Percentiles rank a stretch among this genome's conserved stretches.
Evolutionary conservation across 2,888 invertebrate species (phyloP).

Genomic region (Charanyca ferruginea): DNA sequence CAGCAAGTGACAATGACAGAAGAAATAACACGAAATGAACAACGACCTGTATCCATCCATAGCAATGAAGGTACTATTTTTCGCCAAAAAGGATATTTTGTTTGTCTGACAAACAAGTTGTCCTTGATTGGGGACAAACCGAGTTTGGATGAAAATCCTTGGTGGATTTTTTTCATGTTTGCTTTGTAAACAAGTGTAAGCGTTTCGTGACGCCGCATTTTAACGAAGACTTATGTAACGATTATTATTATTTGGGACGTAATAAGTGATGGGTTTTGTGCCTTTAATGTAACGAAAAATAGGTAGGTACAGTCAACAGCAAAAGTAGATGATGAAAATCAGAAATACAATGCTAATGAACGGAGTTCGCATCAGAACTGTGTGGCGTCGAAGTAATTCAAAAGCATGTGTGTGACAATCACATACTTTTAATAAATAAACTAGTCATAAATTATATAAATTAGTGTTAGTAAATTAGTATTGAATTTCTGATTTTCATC

Average conservation of each 20-base stretch:
- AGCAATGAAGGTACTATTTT: conserved; percentile 25
- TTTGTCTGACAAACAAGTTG: conserved; percentile 57
- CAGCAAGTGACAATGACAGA: background rate
- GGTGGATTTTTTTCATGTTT: conserved; percentile 53
- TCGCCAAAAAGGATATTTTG: conserved; percentile 43
- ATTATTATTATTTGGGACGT: conserved; percentile 40
- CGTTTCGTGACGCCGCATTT: conserved; percentile 76
- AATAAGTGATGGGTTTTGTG: conserved; percentile 15
- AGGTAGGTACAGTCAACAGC: too few relatives aligned
- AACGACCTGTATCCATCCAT: background rate
- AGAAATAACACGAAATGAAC: background rate
- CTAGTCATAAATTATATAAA: too few relatives aligned
- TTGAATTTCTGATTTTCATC: too few relatives aligned
- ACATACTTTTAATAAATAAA: too few relatives aligned
- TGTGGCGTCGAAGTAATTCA: too few relatives aligned
- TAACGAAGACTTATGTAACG: conserved; percentile 66
- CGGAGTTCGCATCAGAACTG: too few relatives aligned
- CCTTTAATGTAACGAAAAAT: background rate
- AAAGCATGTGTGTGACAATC: too few relatives aligned
- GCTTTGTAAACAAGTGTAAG: conserved; percentile 65
- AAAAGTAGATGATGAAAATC: too few relatives aligned
- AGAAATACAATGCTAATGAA: too few relatives aligned
- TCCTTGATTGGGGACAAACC: conserved; percentile 52
- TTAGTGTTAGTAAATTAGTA: too few relatives aligned
- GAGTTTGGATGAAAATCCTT: conserved; percentile 40